Percentiles rank a stretch among this genome's conserved stretches.
Conservation (phyloP, 2,797 vertebrate species). For the Amniataba percoides region DNA sequence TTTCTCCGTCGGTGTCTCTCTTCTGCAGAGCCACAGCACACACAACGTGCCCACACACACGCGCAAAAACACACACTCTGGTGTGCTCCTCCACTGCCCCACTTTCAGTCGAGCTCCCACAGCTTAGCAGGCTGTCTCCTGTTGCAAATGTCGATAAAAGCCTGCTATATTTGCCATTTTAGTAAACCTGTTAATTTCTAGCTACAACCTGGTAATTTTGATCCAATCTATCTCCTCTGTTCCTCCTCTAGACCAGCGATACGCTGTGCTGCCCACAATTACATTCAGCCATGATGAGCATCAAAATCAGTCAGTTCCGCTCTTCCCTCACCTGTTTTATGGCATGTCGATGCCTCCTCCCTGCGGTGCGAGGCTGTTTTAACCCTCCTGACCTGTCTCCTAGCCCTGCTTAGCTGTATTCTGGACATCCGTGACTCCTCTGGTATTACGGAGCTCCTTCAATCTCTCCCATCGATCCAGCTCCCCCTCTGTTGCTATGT, state of each 20-base stretch:
- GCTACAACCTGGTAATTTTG: slow-evolving; percentile 10
- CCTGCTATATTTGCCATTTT: slow-evolving; percentile 41
- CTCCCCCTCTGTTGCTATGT: slow-evolving; percentile 77
- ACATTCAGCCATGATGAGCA: slow-evolving; percentile 46
- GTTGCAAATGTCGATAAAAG: slow-evolving; percentile 57
- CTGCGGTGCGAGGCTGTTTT: slow-evolving; percentile 74
- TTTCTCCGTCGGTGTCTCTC: slow-evolving; percentile 64
- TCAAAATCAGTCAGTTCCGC: slow-evolving; percentile 61
- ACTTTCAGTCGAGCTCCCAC: slow-evolving; percentile 62
- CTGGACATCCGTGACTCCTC: slow-evolving; percentile 79
- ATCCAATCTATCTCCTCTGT: slow-evolving; percentile 13
- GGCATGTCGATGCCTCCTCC: slow-evolving; percentile 70
- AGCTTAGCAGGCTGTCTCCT: slow-evolving; percentile 64
- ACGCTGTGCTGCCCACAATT: slow-evolving; percentile 7
- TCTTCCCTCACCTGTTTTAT: slow-evolving; percentile 62
- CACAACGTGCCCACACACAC: slow-evolving; percentile 30
- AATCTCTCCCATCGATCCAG: slow-evolving; percentile 82
- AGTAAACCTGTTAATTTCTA: slow-evolving; percentile 39
- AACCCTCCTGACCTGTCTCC: slow-evolving; percentile 77
- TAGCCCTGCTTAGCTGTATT: slow-evolving; percentile 76
- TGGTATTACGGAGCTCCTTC: slow-evolving; percentile 80
- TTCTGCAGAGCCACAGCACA: slow-evolving; percentile 44
- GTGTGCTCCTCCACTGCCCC: slow-evolving; percentile 60
- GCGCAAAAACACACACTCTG: slow-evolving; percentile 33
- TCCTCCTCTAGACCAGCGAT: not conserved